A percentile compares a stretch with the other conserved stretches of the same genome.
These are phyloP conservation scores for Cyprinodon variegatus DNA, from an alignment of 2,113 vertebrate genomes.

Conservation along the genomic window DNA sequence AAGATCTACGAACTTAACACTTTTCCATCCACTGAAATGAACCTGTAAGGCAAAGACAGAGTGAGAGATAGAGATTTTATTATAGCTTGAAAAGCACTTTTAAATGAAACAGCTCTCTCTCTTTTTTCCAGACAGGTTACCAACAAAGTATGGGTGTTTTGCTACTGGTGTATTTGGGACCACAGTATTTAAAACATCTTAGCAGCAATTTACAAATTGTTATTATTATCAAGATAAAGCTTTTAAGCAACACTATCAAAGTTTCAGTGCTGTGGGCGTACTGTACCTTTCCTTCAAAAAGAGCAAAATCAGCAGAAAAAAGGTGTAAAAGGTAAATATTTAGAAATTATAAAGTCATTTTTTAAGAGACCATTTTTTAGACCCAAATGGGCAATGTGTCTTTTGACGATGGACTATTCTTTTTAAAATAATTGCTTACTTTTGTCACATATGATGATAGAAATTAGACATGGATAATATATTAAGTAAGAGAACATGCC, in stretches of 20 bases:
- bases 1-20: constrained; percentile 8
- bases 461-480: neutral
- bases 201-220: neutral
- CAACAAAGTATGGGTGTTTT: constrained; percentile 8
- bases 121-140: constrained; percentile 23
- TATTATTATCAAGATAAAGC: constrained; percentile 6
- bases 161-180: too few species aligned
- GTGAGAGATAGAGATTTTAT: neutral
- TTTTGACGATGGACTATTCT: too few species aligned
- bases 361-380: neutral
- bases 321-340: neutral
- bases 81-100: constrained; percentile 43
- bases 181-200: constrained; percentile 1
- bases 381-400: neutral
- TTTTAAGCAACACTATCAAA: constrained; percentile 2
- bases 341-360: neutral
- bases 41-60: constrained; percentile 6
- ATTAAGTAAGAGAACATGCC: too few species aligned
- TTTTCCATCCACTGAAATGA: constrained; percentile 10
- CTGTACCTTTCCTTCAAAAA: neutral
- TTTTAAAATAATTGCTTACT: neutral
- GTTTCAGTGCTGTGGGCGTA: neutral
- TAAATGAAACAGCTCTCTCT: constrained; percentile 21
- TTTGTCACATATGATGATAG: too few species aligned
- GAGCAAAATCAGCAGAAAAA: constrained; percentile 1